phyloP scores from a whole-genome alignment of 2,888 invertebrate species.

The Drosophila nr. perissopoda region DNA sequence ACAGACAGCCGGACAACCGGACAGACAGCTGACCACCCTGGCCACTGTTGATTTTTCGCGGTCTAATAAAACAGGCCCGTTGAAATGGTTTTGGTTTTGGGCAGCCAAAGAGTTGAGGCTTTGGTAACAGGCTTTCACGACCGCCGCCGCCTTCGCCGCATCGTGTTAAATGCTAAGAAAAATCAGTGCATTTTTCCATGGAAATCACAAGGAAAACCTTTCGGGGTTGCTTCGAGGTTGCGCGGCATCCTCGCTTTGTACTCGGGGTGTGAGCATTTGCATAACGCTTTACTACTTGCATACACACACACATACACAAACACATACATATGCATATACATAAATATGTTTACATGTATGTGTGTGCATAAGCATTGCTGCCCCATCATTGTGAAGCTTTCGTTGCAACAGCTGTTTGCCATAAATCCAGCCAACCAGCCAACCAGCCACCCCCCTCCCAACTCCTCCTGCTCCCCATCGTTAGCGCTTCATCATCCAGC shows the following conservation, averaged over 20 bases:
- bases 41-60: conserved; percentile 79
- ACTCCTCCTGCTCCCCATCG: too few species aligned
- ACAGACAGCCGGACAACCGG: conserved; percentile 1
- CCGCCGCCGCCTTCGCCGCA: conserved; percentile 22
- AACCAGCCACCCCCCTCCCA: not conserved
- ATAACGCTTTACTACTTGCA: conserved; percentile 50
- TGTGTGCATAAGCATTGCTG: not conserved
- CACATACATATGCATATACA: accelerated
- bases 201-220: conserved; percentile 62
- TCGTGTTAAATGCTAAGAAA: conserved; percentile 59
- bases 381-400: not conserved
- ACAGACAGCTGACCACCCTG: conserved; percentile 60
- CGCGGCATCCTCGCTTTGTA: conserved; percentile 39
- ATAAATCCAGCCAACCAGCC: not conserved
- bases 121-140: conserved; percentile 17
- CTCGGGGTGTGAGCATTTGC: conserved; percentile 73
- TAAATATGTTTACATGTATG: not conserved
- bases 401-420: conserved; percentile 1
- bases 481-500: conserved; percentile 8
- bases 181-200: conserved; percentile 65
- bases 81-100: conserved; percentile 14
- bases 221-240: not conserved
- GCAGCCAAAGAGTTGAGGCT: conserved; percentile 68
- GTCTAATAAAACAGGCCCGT: conserved; percentile 70
- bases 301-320: not conserved